Conservation (phyloP, 35 echinoderm and acorn worm species). For the Apostichopus californicus region DNA sequence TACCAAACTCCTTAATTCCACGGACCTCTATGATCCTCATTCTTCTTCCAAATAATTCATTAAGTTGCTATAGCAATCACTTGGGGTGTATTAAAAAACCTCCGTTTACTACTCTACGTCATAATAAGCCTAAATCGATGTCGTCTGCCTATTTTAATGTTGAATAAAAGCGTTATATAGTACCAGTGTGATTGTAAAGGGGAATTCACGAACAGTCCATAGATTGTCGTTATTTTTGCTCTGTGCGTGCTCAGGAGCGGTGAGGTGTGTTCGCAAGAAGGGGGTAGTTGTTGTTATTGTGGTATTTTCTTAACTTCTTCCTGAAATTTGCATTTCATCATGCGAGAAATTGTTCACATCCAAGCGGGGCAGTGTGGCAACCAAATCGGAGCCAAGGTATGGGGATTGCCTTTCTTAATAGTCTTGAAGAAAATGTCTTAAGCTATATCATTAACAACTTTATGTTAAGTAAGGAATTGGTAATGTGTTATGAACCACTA, state of each 20-base stretch:
- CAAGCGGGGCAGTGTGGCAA: constrained; percentile 97
- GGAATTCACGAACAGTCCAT: neutral
- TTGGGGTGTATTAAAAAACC: neutral
- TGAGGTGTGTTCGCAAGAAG: neutral
- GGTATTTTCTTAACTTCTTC: neutral
- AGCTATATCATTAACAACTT: neutral
- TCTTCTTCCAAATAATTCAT: constrained; percentile 4
- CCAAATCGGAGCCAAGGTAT: constrained; percentile 97
- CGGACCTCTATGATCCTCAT: neutral
- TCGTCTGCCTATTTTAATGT: neutral
- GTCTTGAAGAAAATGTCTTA: neutral
- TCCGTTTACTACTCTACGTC: too few relatives aligned
- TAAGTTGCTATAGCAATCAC: neutral
- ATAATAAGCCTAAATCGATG: neutral
- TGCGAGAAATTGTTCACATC: constrained; percentile 96
- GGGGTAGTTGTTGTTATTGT: neutral
- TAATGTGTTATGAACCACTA: constrained; percentile 30
- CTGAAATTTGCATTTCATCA: constrained; percentile 34
- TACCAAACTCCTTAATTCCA: neutral
- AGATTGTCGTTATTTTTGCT: neutral
- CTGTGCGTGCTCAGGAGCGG: neutral
- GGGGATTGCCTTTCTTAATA: neutral
- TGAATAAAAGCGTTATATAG: neutral
- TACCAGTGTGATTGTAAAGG: neutral
- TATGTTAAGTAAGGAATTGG: neutral